These are phyloP conservation scores for Idaea straminata DNA, from an alignment of 2,888 invertebrate genomes.

Conservation along the genomic window DNA sequence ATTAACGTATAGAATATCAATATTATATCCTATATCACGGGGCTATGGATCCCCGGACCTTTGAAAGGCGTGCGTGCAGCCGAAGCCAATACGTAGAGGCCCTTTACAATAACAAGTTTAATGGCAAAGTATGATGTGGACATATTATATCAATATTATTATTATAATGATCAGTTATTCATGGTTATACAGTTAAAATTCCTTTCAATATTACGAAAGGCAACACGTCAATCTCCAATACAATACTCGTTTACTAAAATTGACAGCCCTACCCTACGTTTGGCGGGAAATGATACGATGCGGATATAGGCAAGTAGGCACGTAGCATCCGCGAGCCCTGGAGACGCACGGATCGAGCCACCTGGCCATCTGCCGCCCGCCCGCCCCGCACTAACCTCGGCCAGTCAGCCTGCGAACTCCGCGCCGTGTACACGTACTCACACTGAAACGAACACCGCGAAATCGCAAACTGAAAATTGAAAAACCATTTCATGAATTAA, in stretches of 20 bases:
- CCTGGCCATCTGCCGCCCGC: conserved; percentile 39
- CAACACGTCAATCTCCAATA: background rate
- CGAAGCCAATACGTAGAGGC: too few species aligned
- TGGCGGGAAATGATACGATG: conserved; percentile 25
- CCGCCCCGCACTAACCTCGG: conserved; percentile 30
- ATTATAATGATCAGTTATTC: background rate
- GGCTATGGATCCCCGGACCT: too few species aligned
- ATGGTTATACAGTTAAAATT: background rate
- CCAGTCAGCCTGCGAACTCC: conserved; percentile 14
- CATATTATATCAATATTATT: background rate
- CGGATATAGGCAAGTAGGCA: conserved; percentile 45
- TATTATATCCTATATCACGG: too few species aligned
- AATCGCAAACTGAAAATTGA: conserved; percentile 9
- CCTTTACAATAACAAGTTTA: too few species aligned
- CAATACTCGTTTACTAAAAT: background rate
- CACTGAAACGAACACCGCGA: conserved; percentile 14
- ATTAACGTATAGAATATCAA: too few species aligned
- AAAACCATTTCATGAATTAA: conserved; percentile 19
- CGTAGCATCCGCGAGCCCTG: conserved; percentile 40
- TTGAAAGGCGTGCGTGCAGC: too few species aligned
- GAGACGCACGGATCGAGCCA: conserved; percentile 48
- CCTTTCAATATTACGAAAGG: background rate
- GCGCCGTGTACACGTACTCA: conserved; percentile 13
- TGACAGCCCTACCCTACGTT: background rate
- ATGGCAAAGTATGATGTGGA: too few species aligned